Base-by-base conservation (phyloP, 2,113 vertebrate species). In the Struthidea cinerea region DNA sequence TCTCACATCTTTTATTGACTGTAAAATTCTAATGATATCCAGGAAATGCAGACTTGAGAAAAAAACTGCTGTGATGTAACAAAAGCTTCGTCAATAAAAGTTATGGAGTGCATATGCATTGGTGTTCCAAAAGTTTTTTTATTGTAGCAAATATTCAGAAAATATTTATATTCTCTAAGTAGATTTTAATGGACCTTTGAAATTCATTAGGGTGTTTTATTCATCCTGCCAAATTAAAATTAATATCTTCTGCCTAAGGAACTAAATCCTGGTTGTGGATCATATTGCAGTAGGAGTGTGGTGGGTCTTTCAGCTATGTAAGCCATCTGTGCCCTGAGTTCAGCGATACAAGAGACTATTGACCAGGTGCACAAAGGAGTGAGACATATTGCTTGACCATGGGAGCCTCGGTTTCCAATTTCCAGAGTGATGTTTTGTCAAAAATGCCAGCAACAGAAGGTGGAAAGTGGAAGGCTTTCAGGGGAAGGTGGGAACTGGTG, bases 251-350 rank as follows among this genome's bases (percentile, higher is more conserved):
- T 91, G 67, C 30, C 37, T 87, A 76, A 91, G 63, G 81, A 97
- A 93, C 50, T 46, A 95, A 89, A 91, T 91, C 73, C 49, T 79
- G 13, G 41, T 74, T 84, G 81, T 93, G 65, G 74, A 91, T 96
- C 74, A 32, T 57, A 21, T 93, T 94, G 77, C 94, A 77, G 49
- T 64, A 76, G 65, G 89, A 87, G 61, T 57, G 93, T 85, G 63
- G 87, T 93, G 85, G 84, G 78, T 89, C 91, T 93, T 87, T 93
- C 91, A 93, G 81, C 81, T 91, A 37, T 57, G 79, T 82, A 97
- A 94, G 82, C 84, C 89, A 91, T 91, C 87, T 91, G 84, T 83
- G 87, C 61, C 61, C 81, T 42, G n/a, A 75, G 81, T 89, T 91
- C 84, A 95, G 32, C 0, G 0, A 61, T 32, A 89, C 81, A 92